These are phyloP conservation scores for Notodonta ziczac DNA, from an alignment of 2,888 invertebrate species.

Conservation along the genomic window DNA sequence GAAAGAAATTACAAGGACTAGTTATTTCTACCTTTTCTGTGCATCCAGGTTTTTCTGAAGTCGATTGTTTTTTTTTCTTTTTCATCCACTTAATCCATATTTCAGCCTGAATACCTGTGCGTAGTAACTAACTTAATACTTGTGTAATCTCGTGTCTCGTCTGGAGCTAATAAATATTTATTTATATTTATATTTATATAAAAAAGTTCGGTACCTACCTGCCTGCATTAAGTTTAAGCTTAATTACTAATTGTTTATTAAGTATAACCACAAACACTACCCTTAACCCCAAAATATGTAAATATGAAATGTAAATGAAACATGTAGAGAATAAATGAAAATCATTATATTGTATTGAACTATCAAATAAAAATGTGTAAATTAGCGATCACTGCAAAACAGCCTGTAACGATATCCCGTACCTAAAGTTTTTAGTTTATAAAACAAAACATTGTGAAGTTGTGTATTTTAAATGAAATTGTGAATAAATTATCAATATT, in stretches of 20 bases:
- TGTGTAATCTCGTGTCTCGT: too few relatives aligned
- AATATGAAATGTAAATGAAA: slow-evolving; percentile 77
- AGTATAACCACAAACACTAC: slow-evolving; percentile 56
- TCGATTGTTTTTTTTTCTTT: not conserved
- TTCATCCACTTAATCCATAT: too few relatives aligned
- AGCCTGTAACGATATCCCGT: slow-evolving; percentile 78
- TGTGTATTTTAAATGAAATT: slow-evolving; percentile 85
- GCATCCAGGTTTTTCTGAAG: too few relatives aligned
- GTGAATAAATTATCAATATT: slow-evolving; percentile 85
- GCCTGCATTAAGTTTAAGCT: too few relatives aligned
- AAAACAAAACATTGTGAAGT: slow-evolving; percentile 82
- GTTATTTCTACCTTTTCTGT: too few relatives aligned
- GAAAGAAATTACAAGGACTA: too few relatives aligned
- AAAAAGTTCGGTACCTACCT: too few relatives aligned
- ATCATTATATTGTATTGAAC: slow-evolving; percentile 56
- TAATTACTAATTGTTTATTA: slow-evolving; percentile 24
- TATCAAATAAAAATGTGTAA: slow-evolving; percentile 61
- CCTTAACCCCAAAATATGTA: slow-evolving; percentile 63
- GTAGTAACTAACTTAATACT: too few relatives aligned
- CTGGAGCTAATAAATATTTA: too few relatives aligned
- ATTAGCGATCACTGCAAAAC: slow-evolving; percentile 74
- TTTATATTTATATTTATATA: too few relatives aligned
- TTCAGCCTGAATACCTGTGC: too few relatives aligned
- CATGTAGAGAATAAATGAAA: slow-evolving; percentile 68
- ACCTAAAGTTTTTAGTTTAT: slow-evolving; percentile 82